Evolutionary conservation across 2,888 invertebrate species (phyloP).

Genomic region (Scaptomyza caliginosa): DNA sequence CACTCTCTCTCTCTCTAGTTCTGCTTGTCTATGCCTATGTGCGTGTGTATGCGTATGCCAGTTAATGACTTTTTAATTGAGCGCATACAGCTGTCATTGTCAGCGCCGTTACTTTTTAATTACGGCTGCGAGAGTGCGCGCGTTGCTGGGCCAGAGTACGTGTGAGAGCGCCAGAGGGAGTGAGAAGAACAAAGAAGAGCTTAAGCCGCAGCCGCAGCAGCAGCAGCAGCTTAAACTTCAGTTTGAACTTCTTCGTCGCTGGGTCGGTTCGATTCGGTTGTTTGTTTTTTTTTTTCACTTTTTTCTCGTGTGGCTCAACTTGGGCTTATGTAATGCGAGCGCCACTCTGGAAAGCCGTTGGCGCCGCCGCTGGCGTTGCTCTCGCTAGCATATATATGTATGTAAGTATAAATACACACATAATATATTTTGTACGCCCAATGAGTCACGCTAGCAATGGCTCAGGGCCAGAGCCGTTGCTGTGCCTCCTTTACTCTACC

Average conservation of each 20-base stretch:
- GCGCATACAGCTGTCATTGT: slow-evolving; percentile 72
- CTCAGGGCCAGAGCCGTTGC: slow-evolving; percentile 43
- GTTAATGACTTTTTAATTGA: slow-evolving; percentile 80
- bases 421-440: slow-evolving; percentile 8
- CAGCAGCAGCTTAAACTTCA: slow-evolving; percentile 12
- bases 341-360: slow-evolving; percentile 55
- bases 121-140: slow-evolving; percentile 33
- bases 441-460: slow-evolving; percentile 47
- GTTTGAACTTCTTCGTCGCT: slow-evolving; percentile 27
- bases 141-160: background rate
- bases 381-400: slow-evolving; percentile 11
- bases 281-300: background rate
- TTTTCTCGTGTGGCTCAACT: slow-evolving; percentile 2
- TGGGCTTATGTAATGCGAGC: slow-evolving; percentile 68
- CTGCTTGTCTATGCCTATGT: background rate
- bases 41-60: slow-evolving; percentile 37
- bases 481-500: background rate
- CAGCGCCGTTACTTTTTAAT: slow-evolving; percentile 75
- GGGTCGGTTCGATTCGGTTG: slow-evolving; percentile 2
- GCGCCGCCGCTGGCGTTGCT: slow-evolving; percentile 49
- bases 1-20: slow-evolving; percentile 16
- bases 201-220: slow-evolving; percentile 30
- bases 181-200: slow-evolving; percentile 26
- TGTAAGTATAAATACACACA: background rate
- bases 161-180: slow-evolving; percentile 13